These are phyloP conservation scores for Arnoldichthys spilopterus DNA, from an alignment of 2,797 vertebrate genomes.

Conservation along the genomic window DNA sequence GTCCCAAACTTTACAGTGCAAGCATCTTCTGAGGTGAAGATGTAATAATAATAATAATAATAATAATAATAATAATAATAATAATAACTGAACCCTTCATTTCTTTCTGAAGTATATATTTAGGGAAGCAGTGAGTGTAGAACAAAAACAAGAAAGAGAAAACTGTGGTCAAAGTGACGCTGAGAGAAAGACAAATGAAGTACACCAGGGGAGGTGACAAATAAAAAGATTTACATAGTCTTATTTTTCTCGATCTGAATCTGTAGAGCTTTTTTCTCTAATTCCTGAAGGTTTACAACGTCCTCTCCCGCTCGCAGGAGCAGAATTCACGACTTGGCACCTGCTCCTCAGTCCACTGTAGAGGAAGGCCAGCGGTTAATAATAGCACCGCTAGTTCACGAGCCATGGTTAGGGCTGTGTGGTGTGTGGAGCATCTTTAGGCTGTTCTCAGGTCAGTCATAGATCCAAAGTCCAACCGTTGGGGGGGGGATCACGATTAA, in stretches of 20 bases:
- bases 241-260: slow-evolving; percentile 12
- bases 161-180: not conserved
- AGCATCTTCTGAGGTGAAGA: slow-evolving; percentile 45
- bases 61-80: slow-evolving; percentile 33
- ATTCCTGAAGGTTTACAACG: slow-evolving; percentile 59
- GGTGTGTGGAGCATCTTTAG: not conserved
- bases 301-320: slow-evolving; percentile 2
- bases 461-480: not conserved
- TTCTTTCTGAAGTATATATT: slow-evolving; percentile 6
- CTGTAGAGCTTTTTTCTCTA: slow-evolving; percentile 27
- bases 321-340: slow-evolving; percentile 5
- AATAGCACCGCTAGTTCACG: not conserved
- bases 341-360: slow-evolving; percentile 20
- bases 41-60: slow-evolving; percentile 14
- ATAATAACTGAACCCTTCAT: not conserved
- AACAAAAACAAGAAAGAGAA: slow-evolving; percentile 13
- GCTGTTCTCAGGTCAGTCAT: slow-evolving; percentile 46
- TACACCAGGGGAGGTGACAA: not conserved
- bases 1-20: slow-evolving; percentile 59
- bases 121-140: slow-evolving; percentile 20
- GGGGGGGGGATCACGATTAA: not conserved
- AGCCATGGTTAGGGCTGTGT: slow-evolving; percentile 26
- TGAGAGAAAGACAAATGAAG: not conserved
- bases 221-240: slow-evolving; percentile 48
- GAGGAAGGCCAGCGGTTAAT: slow-evolving; percentile 34